phyloP scores from a whole-genome alignment of 2,797 vertebrate genomes.

The Ctenosaura bakeri region DNA sequence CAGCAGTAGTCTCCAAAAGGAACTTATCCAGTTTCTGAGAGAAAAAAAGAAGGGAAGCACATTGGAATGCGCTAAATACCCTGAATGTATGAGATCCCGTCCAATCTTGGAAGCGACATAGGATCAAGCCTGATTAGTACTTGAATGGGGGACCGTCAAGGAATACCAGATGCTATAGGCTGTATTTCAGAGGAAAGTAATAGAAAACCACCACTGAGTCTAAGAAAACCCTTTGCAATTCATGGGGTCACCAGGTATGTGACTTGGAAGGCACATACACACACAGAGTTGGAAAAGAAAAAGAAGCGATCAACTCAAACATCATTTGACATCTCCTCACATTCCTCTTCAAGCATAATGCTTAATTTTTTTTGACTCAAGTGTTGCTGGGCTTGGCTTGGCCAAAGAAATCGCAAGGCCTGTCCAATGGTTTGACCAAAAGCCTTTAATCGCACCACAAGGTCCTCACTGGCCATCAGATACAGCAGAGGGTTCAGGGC shows the following conservation, averaged over 20 bases:
- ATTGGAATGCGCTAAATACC: too few relatives aligned
- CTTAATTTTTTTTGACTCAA: conserved; percentile 6
- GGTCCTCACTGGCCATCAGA: conserved; percentile 79
- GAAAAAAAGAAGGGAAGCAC: neutral
- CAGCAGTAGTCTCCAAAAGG: too few relatives aligned
- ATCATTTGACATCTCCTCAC: conserved; percentile 52
- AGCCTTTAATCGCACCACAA: conserved; percentile 66
- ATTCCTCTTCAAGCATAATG: conserved; percentile 5
- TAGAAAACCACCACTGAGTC: too few relatives aligned
- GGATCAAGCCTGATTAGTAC: too few relatives aligned
- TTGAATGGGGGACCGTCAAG: too few relatives aligned
- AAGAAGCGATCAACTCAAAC: conserved; percentile 51
- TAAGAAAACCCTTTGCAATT: too few relatives aligned
- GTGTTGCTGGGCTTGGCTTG: conserved; percentile 1
- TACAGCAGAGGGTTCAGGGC: conserved; percentile 87
- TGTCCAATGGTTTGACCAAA: conserved; percentile 44
- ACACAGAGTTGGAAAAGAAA: neutral
- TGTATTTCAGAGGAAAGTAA: too few relatives aligned
- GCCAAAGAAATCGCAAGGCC: conserved; percentile 56
- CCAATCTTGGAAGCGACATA: too few relatives aligned
- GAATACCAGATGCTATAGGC: too few relatives aligned
- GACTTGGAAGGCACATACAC: neutral
- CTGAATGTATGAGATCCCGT: too few relatives aligned
- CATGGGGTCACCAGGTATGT: neutral
- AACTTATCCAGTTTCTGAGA: too few relatives aligned